These are phyloP conservation scores for Tanytarsus gracilentus DNA, from an alignment of 2,888 invertebrate genomes.

Conservation along the genomic window DNA sequence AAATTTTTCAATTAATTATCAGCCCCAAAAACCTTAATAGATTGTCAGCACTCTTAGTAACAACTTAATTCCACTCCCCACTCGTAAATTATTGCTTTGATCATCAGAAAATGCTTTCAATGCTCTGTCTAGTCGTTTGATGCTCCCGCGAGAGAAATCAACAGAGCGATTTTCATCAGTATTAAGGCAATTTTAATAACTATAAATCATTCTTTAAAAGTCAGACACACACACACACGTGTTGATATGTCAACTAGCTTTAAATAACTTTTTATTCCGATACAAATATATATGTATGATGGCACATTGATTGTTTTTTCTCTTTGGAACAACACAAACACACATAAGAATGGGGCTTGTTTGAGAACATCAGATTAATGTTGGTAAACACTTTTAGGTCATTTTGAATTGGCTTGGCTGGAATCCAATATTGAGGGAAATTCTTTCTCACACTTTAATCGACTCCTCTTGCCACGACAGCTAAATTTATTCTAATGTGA, in stretches of 20 bases:
- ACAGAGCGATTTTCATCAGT: neutral
- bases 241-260: no score
- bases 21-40: no score
- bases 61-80: no score
- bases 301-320: neutral
- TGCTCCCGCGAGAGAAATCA: neutral
- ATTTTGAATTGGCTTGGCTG: constrained; percentile 1
- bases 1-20: no score
- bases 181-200: neutral
- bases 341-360: neutral
- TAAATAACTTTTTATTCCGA: neutral
- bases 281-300: neutral
- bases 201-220: neutral
- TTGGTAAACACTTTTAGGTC: neutral
- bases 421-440: neutral
- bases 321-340: neutral
- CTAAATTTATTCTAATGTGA: no score
- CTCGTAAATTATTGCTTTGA: no score
- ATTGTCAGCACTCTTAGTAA: no score
- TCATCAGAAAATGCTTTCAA: no score
- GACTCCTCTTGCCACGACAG: no score
- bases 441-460: neutral
- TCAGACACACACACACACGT: no score
- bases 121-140: no score
- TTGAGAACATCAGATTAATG: constrained; percentile 1